These are phyloP conservation scores for Malacoctenus gilli DNA, from an alignment of 2,797 vertebrate genomes.

Conservation along the genomic window DNA sequence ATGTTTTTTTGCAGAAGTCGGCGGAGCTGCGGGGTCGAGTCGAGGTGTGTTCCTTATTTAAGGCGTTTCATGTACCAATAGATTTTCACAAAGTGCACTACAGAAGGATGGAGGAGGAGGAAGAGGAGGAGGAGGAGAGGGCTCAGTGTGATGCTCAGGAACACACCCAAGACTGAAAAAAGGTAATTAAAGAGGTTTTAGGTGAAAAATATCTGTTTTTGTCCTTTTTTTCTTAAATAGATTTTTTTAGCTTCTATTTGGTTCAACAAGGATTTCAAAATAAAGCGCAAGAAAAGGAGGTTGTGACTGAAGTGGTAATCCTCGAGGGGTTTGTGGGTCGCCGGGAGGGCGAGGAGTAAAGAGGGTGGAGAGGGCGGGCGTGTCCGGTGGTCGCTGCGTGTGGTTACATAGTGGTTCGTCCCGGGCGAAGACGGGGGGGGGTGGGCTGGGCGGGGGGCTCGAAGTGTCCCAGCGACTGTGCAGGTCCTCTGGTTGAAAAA, in stretches of 20 bases:
- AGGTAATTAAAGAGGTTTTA: slow-evolving; percentile 46
- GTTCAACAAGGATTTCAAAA: slow-evolving; percentile 65
- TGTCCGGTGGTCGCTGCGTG: slow-evolving; percentile 47
- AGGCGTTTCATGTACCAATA: slow-evolving; percentile 82
- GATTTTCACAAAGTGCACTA: slow-evolving; percentile 82
- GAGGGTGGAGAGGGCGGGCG: slow-evolving; percentile 39
- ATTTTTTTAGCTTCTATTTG: slow-evolving; percentile 65
- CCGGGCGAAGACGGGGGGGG: slow-evolving; percentile 47
- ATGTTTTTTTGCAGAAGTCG: slow-evolving; percentile 60
- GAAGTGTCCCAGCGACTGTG: slow-evolving; percentile 37
- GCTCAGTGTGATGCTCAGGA: slow-evolving; percentile 44
- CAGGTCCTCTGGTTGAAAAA: too few relatives aligned
- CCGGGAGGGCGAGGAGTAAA: slow-evolving; percentile 27
- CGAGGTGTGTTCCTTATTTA: slow-evolving; percentile 76
- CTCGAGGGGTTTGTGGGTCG: slow-evolving; percentile 44
- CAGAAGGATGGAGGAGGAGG: slow-evolving; percentile 15
- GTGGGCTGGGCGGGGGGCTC: slow-evolving; percentile 7
- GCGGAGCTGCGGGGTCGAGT: slow-evolving; percentile 49
- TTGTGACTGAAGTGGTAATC: slow-evolving; percentile 47
- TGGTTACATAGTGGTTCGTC: slow-evolving; percentile 76
- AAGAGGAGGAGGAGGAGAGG: background rate
- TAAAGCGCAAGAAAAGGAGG: slow-evolving; percentile 60
- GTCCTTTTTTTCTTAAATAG: too few relatives aligned
- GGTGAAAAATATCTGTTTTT: slow-evolving; percentile 56
- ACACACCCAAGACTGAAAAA: slow-evolving; percentile 56